Base-by-base conservation (phyloP, 1,140 invertebrate genomes). In the Arctopsyche grandis region DNA sequence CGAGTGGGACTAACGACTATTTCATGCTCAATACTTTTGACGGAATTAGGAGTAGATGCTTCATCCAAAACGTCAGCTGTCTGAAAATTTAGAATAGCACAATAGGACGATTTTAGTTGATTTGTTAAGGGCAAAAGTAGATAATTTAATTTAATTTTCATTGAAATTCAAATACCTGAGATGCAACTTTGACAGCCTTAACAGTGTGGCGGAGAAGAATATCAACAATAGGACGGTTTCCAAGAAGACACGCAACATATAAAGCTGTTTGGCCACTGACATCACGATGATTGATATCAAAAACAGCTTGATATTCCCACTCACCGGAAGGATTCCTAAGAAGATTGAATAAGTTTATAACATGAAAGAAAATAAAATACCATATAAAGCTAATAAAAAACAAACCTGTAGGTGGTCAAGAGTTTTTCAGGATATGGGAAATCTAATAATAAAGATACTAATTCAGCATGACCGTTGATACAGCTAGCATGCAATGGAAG, bases 401-500 rank as follows among this genome's bases (percentile, higher is more conserved):
- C 86, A 87, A 84, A 92, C 91, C 87, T 90, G 83, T 91, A 95
- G 83, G 90, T 92, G 29, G 87, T 88, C 79, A 94, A 86, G 58
- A 95, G 84, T 77, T 93, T 87, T 22, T 91, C 88, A 0, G 96
- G 96, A 89, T 98, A 99, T 0, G 93, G 89, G 85, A 93, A 96
- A 83, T 94, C 93, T 0, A 99, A 89, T 1, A 98, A 87, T 19
- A 94, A 84, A 56, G 96, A 93, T 48, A 97, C 89, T 48, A 97
- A 88, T 26, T 90, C 83, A 14, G 92, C 87, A 86, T 98, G 96
- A 1, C 95, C 95, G 85, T 96, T 96, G 77, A 97, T 96, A 80
- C 93, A 94, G 44, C 96, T 96, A 5, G 96, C 96, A 88, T 99
- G 98, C 24, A 99, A 89, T 0, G 97, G 96, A 60, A 98, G 87